phyloP scores from a whole-genome alignment of 2,797 vertebrate genomes.

The Rhynchotus rufescens region DNA sequence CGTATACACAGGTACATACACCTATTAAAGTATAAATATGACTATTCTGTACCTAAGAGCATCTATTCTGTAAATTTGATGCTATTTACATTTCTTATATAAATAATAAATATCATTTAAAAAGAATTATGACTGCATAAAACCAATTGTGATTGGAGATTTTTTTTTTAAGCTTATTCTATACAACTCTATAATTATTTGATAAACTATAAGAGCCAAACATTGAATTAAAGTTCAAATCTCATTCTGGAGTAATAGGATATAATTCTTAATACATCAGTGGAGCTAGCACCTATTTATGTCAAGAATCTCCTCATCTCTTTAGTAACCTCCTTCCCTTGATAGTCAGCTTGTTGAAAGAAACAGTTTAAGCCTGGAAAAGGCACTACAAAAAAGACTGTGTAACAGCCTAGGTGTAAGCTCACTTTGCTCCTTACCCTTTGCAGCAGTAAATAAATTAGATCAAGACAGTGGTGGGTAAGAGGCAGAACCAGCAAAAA shows the following conservation, averaged over 20 bases:
- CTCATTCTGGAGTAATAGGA: not conserved
- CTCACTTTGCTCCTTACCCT: not conserved
- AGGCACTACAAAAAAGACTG: not conserved
- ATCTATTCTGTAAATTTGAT: not conserved
- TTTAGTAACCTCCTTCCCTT: not conserved
- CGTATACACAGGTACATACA: rapidly evolving
- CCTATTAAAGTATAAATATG: not conserved
- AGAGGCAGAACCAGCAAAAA: not conserved
- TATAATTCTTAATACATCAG: not conserved
- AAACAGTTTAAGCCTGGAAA: not conserved
- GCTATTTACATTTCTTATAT: not conserved
- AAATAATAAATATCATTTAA: not conserved
- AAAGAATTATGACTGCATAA: not conserved
- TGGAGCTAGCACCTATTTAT: not conserved
- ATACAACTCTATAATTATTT: not conserved
- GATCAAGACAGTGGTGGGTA: not conserved
- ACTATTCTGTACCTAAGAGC: not conserved
- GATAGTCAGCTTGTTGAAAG: not conserved
- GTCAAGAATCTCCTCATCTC: not conserved
- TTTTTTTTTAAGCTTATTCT: not conserved
- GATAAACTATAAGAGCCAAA: not conserved
- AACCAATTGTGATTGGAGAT: not conserved
- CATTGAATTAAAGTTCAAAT: not conserved
- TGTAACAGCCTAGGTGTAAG: not conserved
- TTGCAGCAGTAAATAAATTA: not conserved